Conservation (phyloP, 2,888 invertebrate genomes). For the Drosophila algonquin region DNA sequence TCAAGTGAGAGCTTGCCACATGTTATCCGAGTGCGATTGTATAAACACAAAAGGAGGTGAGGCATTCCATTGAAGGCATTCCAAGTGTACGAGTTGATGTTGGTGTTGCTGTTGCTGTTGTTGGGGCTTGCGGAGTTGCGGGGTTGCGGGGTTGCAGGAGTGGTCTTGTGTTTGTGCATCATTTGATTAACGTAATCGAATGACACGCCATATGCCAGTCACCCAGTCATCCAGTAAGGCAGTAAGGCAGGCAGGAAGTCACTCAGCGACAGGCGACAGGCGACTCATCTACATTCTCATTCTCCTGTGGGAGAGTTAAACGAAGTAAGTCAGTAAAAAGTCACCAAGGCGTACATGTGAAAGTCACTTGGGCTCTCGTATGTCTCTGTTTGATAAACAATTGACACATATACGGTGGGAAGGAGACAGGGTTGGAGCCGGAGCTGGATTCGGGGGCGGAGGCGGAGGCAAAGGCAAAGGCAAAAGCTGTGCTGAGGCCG, state of each 20-base stretch:
- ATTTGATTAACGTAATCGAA: conserved; percentile 79
- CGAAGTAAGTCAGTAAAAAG: conserved; percentile 62
- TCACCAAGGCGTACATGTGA: conserved; percentile 52
- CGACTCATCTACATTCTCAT: conserved; percentile 9
- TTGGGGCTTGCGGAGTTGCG: background rate
- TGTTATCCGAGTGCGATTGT: conserved; percentile 30
- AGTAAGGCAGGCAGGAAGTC: conserved; percentile 16
- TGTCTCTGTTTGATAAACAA: conserved; percentile 63
- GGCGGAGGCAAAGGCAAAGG: too few relatives aligned
- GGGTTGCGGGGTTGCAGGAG: background rate
- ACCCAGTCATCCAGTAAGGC: conserved; percentile 28
- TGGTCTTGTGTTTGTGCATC: conserved; percentile 65
- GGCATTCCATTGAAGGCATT: too few relatives aligned
- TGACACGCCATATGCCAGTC: conserved; percentile 74
- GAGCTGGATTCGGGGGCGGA: background rate
- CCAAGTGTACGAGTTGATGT: background rate
- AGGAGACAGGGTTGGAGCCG: background rate
- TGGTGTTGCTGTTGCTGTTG: background rate
- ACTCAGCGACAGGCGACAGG: conserved; percentile 10
- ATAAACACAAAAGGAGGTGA: conserved; percentile 50
- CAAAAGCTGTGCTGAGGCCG: background rate
- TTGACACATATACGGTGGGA: conserved; percentile 46
- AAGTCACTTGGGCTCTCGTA: conserved; percentile 46
- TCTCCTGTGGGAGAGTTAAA: conserved; percentile 44
- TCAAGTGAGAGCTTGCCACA: conserved; percentile 28